Evolutionary conservation across 2,888 invertebrate genomes (phyloP).

Genomic region (Ophion obscuratus): DNA sequence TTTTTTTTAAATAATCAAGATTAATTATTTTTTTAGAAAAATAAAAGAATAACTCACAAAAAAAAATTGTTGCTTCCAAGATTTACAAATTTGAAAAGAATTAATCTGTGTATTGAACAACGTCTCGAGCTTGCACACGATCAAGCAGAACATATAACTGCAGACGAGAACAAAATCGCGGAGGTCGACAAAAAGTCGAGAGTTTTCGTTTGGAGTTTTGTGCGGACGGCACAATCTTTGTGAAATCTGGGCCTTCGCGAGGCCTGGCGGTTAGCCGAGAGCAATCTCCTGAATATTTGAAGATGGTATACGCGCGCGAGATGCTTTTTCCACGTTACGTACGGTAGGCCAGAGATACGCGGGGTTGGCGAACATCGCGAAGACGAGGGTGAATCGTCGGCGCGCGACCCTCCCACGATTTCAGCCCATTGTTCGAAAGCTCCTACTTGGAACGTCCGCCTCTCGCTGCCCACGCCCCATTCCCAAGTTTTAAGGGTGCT

Average conservation of each 20-base stretch:
- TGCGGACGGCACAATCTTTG: slow-evolving; percentile 80
- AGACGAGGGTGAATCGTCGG: slow-evolving; percentile 55
- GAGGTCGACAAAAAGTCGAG: slow-evolving; percentile 62
- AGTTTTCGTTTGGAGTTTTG: slow-evolving; percentile 65
- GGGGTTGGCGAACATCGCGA: slow-evolving; percentile 48
- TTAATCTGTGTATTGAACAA: background rate
- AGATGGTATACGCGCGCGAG: slow-evolving; percentile 70
- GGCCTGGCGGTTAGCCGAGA: slow-evolving; percentile 81
- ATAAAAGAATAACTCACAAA: too few species aligned
- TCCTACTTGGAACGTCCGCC: slow-evolving; percentile 55
- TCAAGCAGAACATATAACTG: slow-evolving; percentile 47
- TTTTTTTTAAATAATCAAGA: too few species aligned
- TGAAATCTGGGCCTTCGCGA: slow-evolving; percentile 80
- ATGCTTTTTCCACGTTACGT: slow-evolving; percentile 58
- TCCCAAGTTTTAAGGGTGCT: slow-evolving; percentile 17
- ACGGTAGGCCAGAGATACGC: slow-evolving; percentile 5
- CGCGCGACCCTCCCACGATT: slow-evolving; percentile 45
- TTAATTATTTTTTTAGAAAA: too few species aligned
- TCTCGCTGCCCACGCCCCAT: slow-evolving; percentile 37
- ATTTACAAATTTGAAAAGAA: background rate
- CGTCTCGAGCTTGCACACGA: background rate
- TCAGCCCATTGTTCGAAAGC: slow-evolving; percentile 58
- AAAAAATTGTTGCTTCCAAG: background rate
- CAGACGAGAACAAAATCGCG: slow-evolving; percentile 26
- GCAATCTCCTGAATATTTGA: slow-evolving; percentile 83